Conservation (phyloP, 2,888 invertebrate genomes). For the Pristionchus japonicus region DNA sequence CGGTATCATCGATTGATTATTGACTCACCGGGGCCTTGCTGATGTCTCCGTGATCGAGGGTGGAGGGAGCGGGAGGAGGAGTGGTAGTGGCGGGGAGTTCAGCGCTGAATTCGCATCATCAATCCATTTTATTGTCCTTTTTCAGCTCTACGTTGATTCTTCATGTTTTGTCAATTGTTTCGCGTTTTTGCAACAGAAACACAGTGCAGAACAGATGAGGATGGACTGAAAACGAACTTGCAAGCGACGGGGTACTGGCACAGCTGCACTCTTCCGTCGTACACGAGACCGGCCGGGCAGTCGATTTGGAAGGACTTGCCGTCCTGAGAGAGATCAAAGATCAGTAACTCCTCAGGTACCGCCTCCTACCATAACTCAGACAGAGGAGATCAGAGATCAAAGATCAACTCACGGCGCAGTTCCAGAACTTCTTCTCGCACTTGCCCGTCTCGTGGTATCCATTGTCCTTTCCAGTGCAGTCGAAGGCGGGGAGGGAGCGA, state of each 20-base stretch:
- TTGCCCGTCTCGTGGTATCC: conserved; percentile 51
- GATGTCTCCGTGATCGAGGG: conserved; percentile 42
- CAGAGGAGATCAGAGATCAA: background rate
- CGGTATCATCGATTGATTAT: background rate
- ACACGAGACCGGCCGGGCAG: conserved; percentile 43
- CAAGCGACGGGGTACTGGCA: conserved; percentile 46
- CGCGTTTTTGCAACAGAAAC: background rate
- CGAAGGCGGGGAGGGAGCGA: background rate
- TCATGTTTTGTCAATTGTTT: background rate
- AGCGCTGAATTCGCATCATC: background rate
- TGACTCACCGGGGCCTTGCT: background rate
- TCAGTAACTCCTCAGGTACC: no score
- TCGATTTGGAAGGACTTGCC: conserved; percentile 39
- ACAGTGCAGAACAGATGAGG: no score
- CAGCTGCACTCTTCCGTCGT: conserved; percentile 41
- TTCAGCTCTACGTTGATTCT: background rate
- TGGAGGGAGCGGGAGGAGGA: background rate
- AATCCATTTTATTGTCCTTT: background rate
- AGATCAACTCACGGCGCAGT: conserved; percentile 49
- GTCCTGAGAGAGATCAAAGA: background rate
- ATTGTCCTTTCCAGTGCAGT: conserved; percentile 51
- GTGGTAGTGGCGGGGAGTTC: conserved; percentile 42
- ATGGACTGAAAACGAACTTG: background rate
- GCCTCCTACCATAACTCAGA: no score
- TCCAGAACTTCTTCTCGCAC: conserved; percentile 50